These are phyloP conservation scores for Gadus chalcogrammus DNA, from an alignment of 2,113 vertebrate species.

Conservation along the genomic window DNA sequence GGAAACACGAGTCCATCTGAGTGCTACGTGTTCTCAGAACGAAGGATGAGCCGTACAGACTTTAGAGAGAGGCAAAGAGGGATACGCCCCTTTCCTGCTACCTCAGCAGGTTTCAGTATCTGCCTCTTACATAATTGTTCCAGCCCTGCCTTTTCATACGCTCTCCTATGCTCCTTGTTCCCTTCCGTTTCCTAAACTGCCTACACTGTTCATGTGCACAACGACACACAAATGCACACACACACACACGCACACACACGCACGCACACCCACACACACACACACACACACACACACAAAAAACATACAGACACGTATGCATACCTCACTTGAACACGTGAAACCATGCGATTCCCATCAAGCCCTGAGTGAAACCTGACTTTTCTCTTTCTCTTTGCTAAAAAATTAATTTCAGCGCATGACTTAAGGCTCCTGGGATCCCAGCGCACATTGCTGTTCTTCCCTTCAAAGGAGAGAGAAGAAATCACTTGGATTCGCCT, in stretches of 20 bases:
- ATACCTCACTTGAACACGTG: conserved; percentile 7
- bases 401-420: conserved; percentile 51
- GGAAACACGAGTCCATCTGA: too few relatives aligned
- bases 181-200: conserved; percentile 51
- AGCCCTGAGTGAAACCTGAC: conserved; percentile 39
- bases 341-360: conserved; percentile 25
- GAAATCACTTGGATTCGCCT: conserved; percentile 34
- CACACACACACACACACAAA: conserved; percentile 5
- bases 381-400: conserved; percentile 12
- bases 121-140: conserved; percentile 64
- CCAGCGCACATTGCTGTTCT: conserved; percentile 35
- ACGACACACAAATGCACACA: neutral
- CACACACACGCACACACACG: neutral
- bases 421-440: conserved; percentile 43
- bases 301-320: conserved; percentile 1
- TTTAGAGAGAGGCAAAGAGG: conserved; percentile 12
- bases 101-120: conserved; percentile 60
- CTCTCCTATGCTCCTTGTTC: conserved; percentile 33
- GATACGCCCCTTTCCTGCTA: conserved; percentile 69
- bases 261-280: too few relatives aligned
- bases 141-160: conserved; percentile 58
- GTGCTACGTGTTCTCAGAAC: too few relatives aligned
- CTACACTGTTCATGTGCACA: conserved; percentile 13
- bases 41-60: too few relatives aligned
- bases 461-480: conserved; percentile 30